Base-by-base conservation (phyloP, 2,888 invertebrate species). In the Empis stercorea region DNA sequence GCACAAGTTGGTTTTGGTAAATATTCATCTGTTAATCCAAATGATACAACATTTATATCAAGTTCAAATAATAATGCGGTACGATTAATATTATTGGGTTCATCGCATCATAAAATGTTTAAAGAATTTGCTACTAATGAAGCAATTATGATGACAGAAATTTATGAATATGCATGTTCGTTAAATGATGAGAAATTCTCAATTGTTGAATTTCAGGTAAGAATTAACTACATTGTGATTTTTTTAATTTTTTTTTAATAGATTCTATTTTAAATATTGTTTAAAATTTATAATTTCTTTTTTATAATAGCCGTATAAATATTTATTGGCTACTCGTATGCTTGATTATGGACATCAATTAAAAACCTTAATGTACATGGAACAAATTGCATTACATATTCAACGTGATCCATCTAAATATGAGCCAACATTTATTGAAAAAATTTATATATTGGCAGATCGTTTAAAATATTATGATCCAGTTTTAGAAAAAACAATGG, bases 141-240 rank as follows among this genome's bases (percentile, higher is more conserved):
- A 62, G 88, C 93, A 17, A 84, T 95, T 51, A 87, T 94, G 72
- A 85, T 93, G 71, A 95, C 95, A 0, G 94, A 95, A 72, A 83
- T 95, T 50, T 95, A 92, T 67, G 95, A 95, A 69, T 96, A 92
- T 66, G 94, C 93, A 5, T 76, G 86, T 53, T 81, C 84, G 50
- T 74, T 95, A 44, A 84, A 81, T 54, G 84, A 83, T 61, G 76
- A 80, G 17, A 75, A 78, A 46, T 87, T 82, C 63, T 75, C 77
- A 41, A 75, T 93, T 49, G 73, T 79, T 1, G 81, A 85, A 59
- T 76, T 88, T 59, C 85, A 84, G 76, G 84, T 84, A 59, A 44
- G 42, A 20, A 36, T 17, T n/a, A n/a, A n/a, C n/a, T n/a, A n/a
- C n/a, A n/a, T n/a, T n/a, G n/a, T n/a, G n/a, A n/a, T n/a, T n/a